Percentiles rank a stretch among this genome's conserved stretches.
These are phyloP conservation scores for Metopia argyrocephala DNA, from an alignment of 2,888 invertebrate genomes.

Conservation along the genomic window DNA sequence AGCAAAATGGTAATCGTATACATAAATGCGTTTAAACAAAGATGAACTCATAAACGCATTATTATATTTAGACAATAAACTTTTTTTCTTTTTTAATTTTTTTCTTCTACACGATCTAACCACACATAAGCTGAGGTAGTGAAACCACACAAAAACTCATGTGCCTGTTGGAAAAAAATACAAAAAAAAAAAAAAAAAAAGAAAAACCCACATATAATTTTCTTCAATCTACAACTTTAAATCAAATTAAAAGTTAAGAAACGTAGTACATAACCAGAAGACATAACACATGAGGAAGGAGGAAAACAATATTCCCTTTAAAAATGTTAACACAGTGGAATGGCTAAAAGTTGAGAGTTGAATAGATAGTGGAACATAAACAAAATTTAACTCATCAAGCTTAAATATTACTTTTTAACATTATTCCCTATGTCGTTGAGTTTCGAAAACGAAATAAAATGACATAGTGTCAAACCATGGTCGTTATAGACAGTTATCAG, in stretches of 20 bases:
- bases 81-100: conserved; percentile 17
- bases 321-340: conserved; percentile 24
- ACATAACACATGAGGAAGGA: conserved; percentile 33
- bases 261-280: conserved; percentile 37
- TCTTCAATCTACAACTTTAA: conserved; percentile 52
- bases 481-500: no score
- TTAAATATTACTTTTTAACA: no score
- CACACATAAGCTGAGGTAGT: conserved; percentile 46
- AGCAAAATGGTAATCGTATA: background rate
- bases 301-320: conserved; percentile 45
- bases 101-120: conserved; percentile 25
- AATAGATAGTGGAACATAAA: background rate
- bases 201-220: conserved; percentile 48
- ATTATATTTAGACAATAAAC: conserved; percentile 47
- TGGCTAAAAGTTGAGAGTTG: background rate
- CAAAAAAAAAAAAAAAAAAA: conserved; percentile 2
- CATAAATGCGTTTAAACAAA: conserved; percentile 46
- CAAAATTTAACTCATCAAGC: no score
- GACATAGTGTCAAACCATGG: no score
- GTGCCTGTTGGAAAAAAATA: background rate
- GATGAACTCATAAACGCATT: conserved; percentile 64
- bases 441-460: no score
- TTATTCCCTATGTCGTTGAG: no score
- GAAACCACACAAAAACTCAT: conserved; percentile 50
- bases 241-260: conserved; percentile 29